Conservation (phyloP, 2,888 invertebrate genomes). For the Hemaris fuciformis region DNA sequence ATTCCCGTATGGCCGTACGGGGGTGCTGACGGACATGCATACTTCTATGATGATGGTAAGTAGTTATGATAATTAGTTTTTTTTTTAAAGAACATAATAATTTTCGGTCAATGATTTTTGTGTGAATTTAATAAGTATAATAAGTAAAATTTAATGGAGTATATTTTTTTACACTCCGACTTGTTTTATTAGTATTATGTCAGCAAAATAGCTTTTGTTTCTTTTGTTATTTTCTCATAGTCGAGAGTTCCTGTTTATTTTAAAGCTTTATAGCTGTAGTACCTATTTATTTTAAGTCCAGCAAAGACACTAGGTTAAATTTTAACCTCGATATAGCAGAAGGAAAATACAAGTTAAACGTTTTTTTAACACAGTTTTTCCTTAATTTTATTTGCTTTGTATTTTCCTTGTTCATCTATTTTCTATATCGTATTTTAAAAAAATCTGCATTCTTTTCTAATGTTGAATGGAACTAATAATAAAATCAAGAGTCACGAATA, state of each 20-base stretch:
- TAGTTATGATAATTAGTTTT: slow-evolving; percentile 15
- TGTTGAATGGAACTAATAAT: too few relatives aligned
- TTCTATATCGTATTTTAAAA: too few relatives aligned
- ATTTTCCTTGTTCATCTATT: too few relatives aligned
- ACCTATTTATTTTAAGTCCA: too few relatives aligned
- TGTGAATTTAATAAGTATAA: background rate
- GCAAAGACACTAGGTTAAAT: too few relatives aligned
- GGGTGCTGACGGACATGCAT: slow-evolving; percentile 62
- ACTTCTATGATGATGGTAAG: slow-evolving; percentile 79
- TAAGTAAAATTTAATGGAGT: background rate
- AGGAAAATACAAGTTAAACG: too few relatives aligned
- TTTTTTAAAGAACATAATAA: background rate
- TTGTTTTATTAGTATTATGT: background rate
- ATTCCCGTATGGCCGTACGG: slow-evolving; percentile 57
- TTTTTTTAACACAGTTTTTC: too few relatives aligned
- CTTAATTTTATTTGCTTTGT: too few relatives aligned
- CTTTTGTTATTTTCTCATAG: background rate
- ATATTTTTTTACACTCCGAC: too few relatives aligned
- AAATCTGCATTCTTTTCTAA: too few relatives aligned
- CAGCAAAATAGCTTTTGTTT: background rate
- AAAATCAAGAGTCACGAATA: too few relatives aligned
- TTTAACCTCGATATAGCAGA: too few relatives aligned
- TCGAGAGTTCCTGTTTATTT: background rate
- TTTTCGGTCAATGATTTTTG: background rate
- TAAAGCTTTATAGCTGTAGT: background rate